Conservation (phyloP, 2,888 invertebrate genomes). For the Anticlea derivata region DNA sequence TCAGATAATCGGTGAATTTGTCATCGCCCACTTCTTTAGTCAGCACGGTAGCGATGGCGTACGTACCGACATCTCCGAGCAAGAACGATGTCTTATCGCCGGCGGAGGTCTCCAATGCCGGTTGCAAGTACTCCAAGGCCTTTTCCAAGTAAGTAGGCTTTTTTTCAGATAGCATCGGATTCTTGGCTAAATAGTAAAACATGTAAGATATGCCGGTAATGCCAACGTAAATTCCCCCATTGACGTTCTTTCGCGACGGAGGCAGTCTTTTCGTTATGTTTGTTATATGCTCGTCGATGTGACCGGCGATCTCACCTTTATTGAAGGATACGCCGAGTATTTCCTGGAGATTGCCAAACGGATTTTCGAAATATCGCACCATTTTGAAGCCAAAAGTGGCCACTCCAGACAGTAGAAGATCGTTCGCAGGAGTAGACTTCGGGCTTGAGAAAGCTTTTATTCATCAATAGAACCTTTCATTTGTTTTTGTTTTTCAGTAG, state of each 20-base stretch:
- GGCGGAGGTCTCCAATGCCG: conserved; percentile 82
- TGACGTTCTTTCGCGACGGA: conserved; percentile 73
- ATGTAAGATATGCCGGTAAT: conserved; percentile 89
- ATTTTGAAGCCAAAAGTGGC: conserved; percentile 51
- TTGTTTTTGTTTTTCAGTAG: background rate
- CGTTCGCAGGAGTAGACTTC: conserved; percentile 37
- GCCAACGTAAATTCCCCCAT: conserved; percentile 87
- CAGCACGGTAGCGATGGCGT: conserved; percentile 87
- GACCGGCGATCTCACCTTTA: conserved; percentile 49
- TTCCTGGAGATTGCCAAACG: conserved; percentile 58
- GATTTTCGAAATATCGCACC: conserved; percentile 73
- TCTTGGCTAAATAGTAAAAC: conserved; percentile 87
- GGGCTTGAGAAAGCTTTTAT: conserved; percentile 35
- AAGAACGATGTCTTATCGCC: conserved; percentile 88
- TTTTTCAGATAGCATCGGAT: conserved; percentile 71
- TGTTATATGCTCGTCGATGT: conserved; percentile 59
- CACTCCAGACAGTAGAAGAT: conserved; percentile 42
- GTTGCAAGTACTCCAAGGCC: conserved; percentile 85
- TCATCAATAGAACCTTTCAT: conserved; percentile 40
- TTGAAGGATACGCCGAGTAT: conserved; percentile 42
- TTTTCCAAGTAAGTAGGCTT: conserved; percentile 80
- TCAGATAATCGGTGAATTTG: conserved; percentile 54
- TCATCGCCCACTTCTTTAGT: conserved; percentile 79
- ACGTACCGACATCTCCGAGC: conserved; percentile 91
- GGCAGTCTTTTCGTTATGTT: conserved; percentile 63